A percentile compares a stretch with the other conserved stretches of the same genome.
phyloP scores from a whole-genome alignment of 2,888 invertebrate species.

The Metacarcinus magister region DNA sequence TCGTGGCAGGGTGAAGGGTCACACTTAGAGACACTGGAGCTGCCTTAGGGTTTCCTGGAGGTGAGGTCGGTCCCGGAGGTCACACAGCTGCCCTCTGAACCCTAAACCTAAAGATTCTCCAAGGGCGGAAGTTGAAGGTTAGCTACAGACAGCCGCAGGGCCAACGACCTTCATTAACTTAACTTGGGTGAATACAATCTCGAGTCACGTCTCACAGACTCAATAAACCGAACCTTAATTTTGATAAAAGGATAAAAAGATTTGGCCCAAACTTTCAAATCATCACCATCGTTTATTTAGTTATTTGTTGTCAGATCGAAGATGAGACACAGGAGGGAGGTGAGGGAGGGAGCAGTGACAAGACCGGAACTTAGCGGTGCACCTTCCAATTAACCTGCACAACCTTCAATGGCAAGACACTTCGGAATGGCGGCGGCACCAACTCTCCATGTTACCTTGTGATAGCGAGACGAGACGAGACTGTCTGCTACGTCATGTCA shows the following conservation, averaged over 20 bases:
- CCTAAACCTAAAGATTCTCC: slow-evolving; percentile 60
- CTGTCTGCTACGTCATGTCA: not conserved
- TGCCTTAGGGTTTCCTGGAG: slow-evolving; percentile 58
- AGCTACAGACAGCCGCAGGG: not conserved
- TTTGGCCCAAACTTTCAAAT: too few relatives aligned
- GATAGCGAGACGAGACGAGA: not conserved
- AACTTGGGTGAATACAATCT: not conserved
- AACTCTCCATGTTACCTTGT: not conserved
- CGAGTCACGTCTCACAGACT: not conserved
- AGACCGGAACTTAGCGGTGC: not conserved
- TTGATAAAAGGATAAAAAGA: not conserved
- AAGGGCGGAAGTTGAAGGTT: slow-evolving; percentile 50
- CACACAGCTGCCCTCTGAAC: slow-evolving; percentile 53
- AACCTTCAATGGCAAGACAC: not conserved
- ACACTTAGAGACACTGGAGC: not conserved
- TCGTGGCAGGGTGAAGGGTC: slow-evolving; percentile 40
- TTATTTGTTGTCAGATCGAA: not conserved
- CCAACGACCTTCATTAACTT: not conserved
- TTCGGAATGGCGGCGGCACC: not conserved
- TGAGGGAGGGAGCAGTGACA: not conserved
- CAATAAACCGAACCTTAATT: not conserved
- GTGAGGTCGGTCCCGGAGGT: slow-evolving; percentile 66
- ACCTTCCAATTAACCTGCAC: not conserved
- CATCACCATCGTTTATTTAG: not conserved
- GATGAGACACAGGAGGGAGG: not conserved